Conservation (phyloP, 2,888 invertebrate species). For the Keiferia lycopersicella region DNA sequence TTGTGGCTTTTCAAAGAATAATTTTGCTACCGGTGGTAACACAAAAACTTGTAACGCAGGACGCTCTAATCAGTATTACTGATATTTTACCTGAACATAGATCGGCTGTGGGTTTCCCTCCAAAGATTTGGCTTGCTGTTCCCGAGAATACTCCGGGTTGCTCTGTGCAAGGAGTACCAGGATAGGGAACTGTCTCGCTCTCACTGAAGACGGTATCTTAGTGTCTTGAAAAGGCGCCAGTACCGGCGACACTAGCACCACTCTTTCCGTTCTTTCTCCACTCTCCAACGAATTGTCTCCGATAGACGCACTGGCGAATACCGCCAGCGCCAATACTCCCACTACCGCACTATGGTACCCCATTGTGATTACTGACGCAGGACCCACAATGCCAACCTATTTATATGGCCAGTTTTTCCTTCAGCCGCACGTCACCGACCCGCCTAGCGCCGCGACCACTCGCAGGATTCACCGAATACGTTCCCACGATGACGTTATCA, state of each 20-base stretch:
- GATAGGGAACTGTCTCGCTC: constrained; percentile 71
- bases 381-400: constrained; percentile 65
- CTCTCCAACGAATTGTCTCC: constrained; percentile 63
- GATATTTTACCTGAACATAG: constrained; percentile 72
- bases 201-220: constrained; percentile 57
- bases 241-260: constrained; percentile 68
- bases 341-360: constrained; percentile 62
- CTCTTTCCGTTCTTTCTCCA: constrained; percentile 61
- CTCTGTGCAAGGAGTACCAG: constrained; percentile 61
- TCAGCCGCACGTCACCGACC: constrained; percentile 58
- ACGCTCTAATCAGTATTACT: too few relatives aligned
- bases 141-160: constrained; percentile 47
- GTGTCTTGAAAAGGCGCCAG: constrained; percentile 69
- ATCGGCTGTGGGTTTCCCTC: constrained; percentile 58
- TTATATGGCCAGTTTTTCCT: constrained; percentile 68
- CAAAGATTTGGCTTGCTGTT: constrained; percentile 63
- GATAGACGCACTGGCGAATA: constrained; percentile 53
- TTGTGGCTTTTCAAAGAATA: not conserved
- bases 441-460: constrained; percentile 37
- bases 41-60: too few relatives aligned
- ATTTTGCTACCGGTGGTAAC: too few relatives aligned
- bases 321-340: constrained; percentile 56
- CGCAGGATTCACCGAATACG: constrained; percentile 52
- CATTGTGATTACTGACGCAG: constrained; percentile 72
- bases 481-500: constrained; percentile 62